Percentiles rank a stretch among this genome's conserved stretches.
phyloP scores from a whole-genome alignment of 2,888 invertebrate genomes.

The Neoitamus cyanurus region DNA sequence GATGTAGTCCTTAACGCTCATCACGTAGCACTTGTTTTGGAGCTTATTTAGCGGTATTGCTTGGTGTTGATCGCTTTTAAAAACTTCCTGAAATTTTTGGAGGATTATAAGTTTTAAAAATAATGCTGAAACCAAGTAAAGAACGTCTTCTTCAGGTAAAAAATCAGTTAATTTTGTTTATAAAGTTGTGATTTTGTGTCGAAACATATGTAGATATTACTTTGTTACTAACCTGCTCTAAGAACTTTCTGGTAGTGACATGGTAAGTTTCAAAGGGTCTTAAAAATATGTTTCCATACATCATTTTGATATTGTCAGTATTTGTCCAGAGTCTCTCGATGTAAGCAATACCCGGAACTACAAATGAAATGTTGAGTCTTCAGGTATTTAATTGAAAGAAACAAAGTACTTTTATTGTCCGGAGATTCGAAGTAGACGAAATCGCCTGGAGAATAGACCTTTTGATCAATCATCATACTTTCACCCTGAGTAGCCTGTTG shows the following conservation, averaged over 20 bases:
- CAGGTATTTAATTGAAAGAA: neutral
- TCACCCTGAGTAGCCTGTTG: conserved; percentile 66
- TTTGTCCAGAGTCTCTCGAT: conserved; percentile 92
- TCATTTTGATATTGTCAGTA: conserved; percentile 82
- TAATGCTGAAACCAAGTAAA: too few relatives aligned
- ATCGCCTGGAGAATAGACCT: conserved; percentile 84
- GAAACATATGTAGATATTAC: too few relatives aligned
- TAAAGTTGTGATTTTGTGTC: too few relatives aligned
- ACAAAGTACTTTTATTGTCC: conserved; percentile 61
- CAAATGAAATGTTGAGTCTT: neutral
- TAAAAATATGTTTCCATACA: conserved; percentile 91
- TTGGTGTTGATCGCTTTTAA: conserved; percentile 91
- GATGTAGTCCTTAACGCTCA: conserved; percentile 95
- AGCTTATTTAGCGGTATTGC: conserved; percentile 87
- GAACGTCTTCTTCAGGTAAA: too few relatives aligned
- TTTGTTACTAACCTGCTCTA: conserved; percentile 77
- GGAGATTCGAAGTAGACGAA: conserved; percentile 87
- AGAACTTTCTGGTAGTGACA: conserved; percentile 92
- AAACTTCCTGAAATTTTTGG: conserved; percentile 75
- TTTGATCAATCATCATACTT: conserved; percentile 79
- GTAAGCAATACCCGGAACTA: conserved; percentile 83
- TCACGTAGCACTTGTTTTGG: conserved; percentile 89
- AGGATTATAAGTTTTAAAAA: too few relatives aligned
- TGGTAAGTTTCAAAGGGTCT: conserved; percentile 97
- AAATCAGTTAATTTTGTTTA: too few relatives aligned